Evolutionary conservation across 2,113 vertebrate species (phyloP).

Genomic region (Chamaetylas fuelleborni): DNA sequence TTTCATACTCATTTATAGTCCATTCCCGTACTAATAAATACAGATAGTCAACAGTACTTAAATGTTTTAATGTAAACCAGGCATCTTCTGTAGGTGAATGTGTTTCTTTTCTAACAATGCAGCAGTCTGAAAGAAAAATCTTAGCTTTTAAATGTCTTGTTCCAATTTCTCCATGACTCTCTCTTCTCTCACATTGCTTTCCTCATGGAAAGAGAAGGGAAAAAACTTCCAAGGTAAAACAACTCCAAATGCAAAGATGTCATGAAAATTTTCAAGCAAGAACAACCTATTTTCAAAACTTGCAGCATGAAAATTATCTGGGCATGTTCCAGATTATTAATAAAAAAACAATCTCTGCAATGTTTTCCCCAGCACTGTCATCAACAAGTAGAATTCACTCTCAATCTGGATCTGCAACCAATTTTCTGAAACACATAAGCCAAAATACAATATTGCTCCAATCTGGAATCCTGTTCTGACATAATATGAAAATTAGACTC

Average conservation of each 20-base stretch:
- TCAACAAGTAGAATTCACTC: conserved; percentile 20
- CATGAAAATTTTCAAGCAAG: not conserved
- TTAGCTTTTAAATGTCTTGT: not conserved
- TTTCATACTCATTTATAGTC: not conserved
- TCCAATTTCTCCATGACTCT: not conserved
- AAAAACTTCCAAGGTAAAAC: not conserved
- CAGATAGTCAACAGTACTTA: not conserved
- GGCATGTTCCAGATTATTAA: not conserved
- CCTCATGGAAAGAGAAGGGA: not conserved
- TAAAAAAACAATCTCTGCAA: not conserved
- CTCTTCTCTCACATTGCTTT: not conserved
- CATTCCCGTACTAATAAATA: not conserved
- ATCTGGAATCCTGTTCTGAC: conserved; percentile 49
- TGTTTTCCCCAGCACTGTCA: conserved; percentile 27
- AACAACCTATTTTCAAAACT: not conserved
- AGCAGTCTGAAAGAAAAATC: not conserved
- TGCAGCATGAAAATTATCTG: not conserved
- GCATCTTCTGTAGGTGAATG: not conserved
- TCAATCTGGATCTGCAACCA: conserved; percentile 38
- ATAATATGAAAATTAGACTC: conserved; percentile 61
- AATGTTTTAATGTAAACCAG: not conserved
- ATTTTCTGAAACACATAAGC: conserved; percentile 40
- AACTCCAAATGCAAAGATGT: not conserved
- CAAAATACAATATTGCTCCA: conserved; percentile 50
- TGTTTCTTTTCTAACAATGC: not conserved